Base-by-base conservation (phyloP, 1,140 invertebrate species). In the Drosophila rufa region DNA sequence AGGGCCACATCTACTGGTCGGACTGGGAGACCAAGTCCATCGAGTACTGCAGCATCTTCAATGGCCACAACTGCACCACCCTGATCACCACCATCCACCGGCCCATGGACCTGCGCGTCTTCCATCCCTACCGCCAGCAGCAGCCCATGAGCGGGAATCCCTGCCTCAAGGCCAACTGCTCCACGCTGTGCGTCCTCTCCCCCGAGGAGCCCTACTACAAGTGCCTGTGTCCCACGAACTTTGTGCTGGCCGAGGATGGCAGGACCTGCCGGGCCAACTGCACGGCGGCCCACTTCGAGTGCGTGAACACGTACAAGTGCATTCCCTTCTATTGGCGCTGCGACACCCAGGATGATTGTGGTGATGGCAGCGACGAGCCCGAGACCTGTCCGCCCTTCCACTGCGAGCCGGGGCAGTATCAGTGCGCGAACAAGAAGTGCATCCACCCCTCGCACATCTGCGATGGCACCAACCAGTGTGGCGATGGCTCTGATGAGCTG, bases 11-110 rank as follows among this genome's bases (percentile, higher is more conserved):
- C 17, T 98, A 97, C 93, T 98, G 97, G 97, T 97, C 97, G 19
- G 98, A 98, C 93, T 98, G 97, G 98, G 96, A 97, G 93, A 96
- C 96, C 27, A 97, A 97, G 93, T 95, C 96, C n/a, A 94, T 98
- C 14, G 97, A 97, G 93, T 94, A 96, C 79, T 97, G 97, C 79
- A 95, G 97, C 79, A 98, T 98, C 90, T 91, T 80, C 45, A 64
- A 79, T 27, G 94, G 95, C 3, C 92, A 94, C 17, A 94, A 95
- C 73, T 96, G 96, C 82, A 94, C 94, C 61, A 95, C 95, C 0
- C 93, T 98, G 53, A 94, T 95, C 2, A 95, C 95, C 66, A 95
- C 95, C 33, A 95, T 97, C 56, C 96, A 97, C 86, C 94, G 97
- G 65, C 98, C 97, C 4, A 98, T 98, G 96, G 97, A 98, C 92